These are phyloP conservation scores for Mythimna vitellina DNA, from an alignment of 2,888 invertebrate genomes.

Conservation along the genomic window DNA sequence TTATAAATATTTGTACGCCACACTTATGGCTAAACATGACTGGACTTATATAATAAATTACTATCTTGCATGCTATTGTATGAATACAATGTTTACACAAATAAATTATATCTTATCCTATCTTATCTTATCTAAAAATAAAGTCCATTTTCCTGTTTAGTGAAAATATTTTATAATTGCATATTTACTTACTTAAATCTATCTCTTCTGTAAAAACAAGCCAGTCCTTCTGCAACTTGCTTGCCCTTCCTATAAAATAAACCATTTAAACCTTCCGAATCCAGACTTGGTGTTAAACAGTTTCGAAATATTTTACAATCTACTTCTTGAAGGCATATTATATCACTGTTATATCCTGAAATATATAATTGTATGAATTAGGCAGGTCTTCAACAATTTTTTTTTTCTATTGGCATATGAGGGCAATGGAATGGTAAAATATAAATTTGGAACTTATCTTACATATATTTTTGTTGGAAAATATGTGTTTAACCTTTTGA, in stretches of 20 bases:
- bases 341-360: constrained; percentile 96
- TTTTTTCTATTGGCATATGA: neutral
- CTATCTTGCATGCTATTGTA: no score
- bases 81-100: no score
- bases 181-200: constrained; percentile 91
- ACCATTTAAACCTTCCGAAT: constrained; percentile 89
- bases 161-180: constrained; percentile 44
- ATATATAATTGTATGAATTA: constrained; percentile 11
- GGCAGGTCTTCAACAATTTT: neutral
- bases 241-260: constrained; percentile 93
- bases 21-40: no score
- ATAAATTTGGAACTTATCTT: neutral
- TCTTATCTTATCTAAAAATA: no score
- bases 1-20: no score
- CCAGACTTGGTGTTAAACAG: constrained; percentile 92
- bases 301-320: constrained; percentile 94
- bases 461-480: neutral
- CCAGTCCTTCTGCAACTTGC: constrained; percentile 94
- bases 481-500: neutral
- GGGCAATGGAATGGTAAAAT: neutral
- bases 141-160: neutral
- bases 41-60: no score
- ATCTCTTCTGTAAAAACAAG: constrained; percentile 93
- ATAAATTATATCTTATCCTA: no score
- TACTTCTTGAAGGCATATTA: constrained; percentile 98